phyloP scores from a whole-genome alignment of 1,140 invertebrate genomes.

The Heliconius congener region DNA sequence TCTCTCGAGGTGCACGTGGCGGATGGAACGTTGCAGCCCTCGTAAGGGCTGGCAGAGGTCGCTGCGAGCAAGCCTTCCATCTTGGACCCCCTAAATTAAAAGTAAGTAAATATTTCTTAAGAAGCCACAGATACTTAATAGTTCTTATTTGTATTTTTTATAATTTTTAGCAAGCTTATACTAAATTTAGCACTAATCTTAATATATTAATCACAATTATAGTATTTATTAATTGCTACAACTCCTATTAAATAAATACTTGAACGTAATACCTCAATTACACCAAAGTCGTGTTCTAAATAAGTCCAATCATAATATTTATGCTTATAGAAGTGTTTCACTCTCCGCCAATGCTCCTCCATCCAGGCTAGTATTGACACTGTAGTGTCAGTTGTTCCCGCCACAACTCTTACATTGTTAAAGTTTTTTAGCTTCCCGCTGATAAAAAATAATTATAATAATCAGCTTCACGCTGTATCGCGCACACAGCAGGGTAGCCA shows the following conservation, averaged over 20 bases:
- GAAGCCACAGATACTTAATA: no score
- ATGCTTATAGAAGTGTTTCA: conserved; percentile 43
- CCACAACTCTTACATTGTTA: conserved; percentile 32
- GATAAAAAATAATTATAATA: conserved; percentile 10
- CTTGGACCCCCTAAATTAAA: no score
- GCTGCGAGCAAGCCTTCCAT: no score
- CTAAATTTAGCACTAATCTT: no score
- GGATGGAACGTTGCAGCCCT: no score
- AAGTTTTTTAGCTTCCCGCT: conserved; percentile 25
- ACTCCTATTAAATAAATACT: not conserved
- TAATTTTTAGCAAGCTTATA: no score
- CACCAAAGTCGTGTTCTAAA: conserved; percentile 41
- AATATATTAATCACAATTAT: no score
- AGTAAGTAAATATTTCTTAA: no score
- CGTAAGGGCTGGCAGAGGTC: no score
- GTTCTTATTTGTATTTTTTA: no score
- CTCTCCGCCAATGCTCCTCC: conserved; percentile 37
- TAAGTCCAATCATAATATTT: conserved; percentile 29
- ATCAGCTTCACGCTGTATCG: not conserved
- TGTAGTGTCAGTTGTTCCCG: conserved; percentile 37
- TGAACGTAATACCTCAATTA: conserved; percentile 39
- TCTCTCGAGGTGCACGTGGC: no score
- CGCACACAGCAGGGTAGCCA: no score
- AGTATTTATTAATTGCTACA: not conserved
- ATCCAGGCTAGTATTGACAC: conserved; percentile 18